phyloP scores from a whole-genome alignment of 2,797 vertebrate species.

The Heterohyrax brucei region DNA sequence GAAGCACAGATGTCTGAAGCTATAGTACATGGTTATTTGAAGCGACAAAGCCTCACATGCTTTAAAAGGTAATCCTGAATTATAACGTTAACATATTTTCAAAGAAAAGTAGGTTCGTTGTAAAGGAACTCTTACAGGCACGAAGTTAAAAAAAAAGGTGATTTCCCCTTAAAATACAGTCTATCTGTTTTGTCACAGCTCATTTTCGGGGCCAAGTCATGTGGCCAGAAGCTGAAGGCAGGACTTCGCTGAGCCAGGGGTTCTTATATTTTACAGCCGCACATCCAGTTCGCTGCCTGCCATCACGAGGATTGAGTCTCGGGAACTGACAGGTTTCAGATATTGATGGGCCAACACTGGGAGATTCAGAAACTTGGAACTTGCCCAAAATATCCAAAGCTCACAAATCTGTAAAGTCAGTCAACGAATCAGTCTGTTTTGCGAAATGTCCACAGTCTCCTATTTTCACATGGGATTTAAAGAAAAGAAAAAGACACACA shows the following conservation, averaged over 20 bases:
- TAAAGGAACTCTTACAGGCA: background rate
- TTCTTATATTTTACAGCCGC: conserved; percentile 78
- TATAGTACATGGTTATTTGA: conserved; percentile 72
- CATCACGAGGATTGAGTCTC: conserved; percentile 61
- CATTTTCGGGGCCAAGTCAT: background rate
- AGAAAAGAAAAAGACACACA: background rate
- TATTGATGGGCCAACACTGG: conserved; percentile 70
- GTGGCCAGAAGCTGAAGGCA: background rate
- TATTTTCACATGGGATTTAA: background rate
- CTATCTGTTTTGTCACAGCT: conserved; percentile 41
- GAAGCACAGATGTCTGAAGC: background rate
- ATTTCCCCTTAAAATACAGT: background rate
- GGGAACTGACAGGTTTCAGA: conserved; percentile 65
- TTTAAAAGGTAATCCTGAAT: conserved; percentile 41
- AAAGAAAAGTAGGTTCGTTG: conserved; percentile 69
- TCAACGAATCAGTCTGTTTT: conserved; percentile 40
- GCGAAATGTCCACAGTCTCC: conserved; percentile 3
- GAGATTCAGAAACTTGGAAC: conserved; percentile 71
- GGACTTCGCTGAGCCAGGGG: conserved; percentile 41
- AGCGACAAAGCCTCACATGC: conserved; percentile 33
- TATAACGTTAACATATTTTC: conserved; percentile 63
- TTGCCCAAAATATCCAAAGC: conserved; percentile 73
- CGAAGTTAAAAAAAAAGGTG: background rate
- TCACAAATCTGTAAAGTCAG: conserved; percentile 45
- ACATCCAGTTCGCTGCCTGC: conserved; percentile 63